phyloP scores from a whole-genome alignment of 2,113 vertebrate species.

The Boleophthalmus pectinirostris region DNA sequence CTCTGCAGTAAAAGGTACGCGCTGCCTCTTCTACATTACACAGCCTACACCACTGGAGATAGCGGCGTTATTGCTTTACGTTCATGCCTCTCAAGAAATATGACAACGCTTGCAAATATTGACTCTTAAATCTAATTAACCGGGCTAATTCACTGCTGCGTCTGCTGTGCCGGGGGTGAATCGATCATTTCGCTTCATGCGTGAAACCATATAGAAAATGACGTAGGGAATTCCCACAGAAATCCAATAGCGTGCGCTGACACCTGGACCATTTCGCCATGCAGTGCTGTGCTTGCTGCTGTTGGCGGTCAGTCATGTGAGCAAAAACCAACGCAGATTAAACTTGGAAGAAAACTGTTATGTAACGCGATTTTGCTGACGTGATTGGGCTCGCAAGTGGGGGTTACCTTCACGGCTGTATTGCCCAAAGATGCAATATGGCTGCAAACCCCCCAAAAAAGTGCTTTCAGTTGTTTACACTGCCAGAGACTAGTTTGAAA shows the following conservation, averaged over 20 bases:
- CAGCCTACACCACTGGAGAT: not conserved
- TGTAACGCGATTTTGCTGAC: slow-evolving; percentile 61
- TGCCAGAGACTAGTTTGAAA: not conserved
- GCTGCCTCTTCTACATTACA: not conserved
- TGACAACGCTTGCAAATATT: not conserved
- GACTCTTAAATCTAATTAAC: not conserved
- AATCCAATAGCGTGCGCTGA: slow-evolving; percentile 62
- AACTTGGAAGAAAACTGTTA: slow-evolving; percentile 52
- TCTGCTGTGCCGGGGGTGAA: not conserved
- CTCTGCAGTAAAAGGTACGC: slow-evolving; percentile 75
- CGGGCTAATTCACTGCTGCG: not conserved
- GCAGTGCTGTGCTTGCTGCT: slow-evolving; percentile 26
- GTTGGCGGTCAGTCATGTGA: slow-evolving; percentile 35
- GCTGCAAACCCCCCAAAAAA: not conserved
- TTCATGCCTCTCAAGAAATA: slow-evolving; percentile 4
- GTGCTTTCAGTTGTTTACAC: slow-evolving; percentile 20
- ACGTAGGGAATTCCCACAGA: slow-evolving; percentile 78
- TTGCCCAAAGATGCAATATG: not conserved
- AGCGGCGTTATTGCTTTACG: not conserved
- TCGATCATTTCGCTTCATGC: slow-evolving; percentile 24
- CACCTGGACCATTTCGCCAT: slow-evolving; percentile 56
- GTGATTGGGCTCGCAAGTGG: slow-evolving; percentile 23
- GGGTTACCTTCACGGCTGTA: slow-evolving; percentile 42
- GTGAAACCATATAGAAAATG: slow-evolving; percentile 50
- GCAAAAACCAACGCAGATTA: slow-evolving; percentile 32